Conservation (phyloP, 2,113 vertebrate genomes). For the Nothocercus nigrocapillus region DNA sequence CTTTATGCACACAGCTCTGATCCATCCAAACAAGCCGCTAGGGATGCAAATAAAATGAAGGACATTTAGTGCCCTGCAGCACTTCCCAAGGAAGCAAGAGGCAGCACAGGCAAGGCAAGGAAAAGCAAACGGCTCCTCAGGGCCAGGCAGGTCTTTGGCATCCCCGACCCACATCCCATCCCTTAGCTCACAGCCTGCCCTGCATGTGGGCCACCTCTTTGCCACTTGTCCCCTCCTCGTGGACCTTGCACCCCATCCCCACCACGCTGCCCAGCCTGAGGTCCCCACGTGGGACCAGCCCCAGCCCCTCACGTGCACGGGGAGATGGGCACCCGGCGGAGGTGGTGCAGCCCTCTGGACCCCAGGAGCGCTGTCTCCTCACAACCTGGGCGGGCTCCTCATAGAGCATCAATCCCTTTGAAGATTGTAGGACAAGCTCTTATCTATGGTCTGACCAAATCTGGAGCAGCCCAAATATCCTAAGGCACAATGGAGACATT, state of each 20-base stretch:
- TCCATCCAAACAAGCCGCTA: neutral
- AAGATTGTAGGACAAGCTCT: neutral
- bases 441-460: neutral
- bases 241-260: too few species aligned
- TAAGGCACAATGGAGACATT: neutral
- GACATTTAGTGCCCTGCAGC: neutral
- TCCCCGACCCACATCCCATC: too few species aligned
- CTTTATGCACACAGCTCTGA: neutral
- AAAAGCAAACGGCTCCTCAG: neutral
- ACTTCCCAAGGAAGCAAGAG: neutral
- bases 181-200: too few species aligned
- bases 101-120: too few species aligned
- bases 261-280: too few species aligned
- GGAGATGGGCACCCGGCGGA: too few species aligned
- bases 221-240: too few species aligned
- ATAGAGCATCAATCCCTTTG: neutral
- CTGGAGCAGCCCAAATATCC: neutral
- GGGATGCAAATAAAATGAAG: neutral
- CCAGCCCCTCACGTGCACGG: too few species aligned
- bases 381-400: neutral
- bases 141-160: neutral
- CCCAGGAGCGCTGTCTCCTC: too few species aligned
- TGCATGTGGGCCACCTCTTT: too few species aligned
- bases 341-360: too few species aligned
- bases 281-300: too few species aligned